These are phyloP conservation scores for Cochlearius cochlearius DNA, from an alignment of 2,113 vertebrate species.

Conservation along the genomic window DNA sequence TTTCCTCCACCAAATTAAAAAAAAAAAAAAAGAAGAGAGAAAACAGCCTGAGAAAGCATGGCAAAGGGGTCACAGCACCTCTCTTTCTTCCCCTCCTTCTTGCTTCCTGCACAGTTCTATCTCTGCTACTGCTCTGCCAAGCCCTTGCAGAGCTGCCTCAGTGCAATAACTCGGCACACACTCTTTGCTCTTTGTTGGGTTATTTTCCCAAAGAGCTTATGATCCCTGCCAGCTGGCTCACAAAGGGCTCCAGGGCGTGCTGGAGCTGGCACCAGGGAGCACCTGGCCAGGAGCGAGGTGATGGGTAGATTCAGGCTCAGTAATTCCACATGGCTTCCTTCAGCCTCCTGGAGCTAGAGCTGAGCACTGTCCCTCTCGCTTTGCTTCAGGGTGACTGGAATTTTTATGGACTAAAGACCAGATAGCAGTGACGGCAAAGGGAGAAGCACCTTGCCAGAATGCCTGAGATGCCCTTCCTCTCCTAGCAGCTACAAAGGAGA, in stretches of 20 bases:
- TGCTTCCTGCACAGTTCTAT: fast-evolving
- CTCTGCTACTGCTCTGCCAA: background rate
- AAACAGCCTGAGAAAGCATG: fast-evolving
- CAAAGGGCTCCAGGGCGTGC: background rate
- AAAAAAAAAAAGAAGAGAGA: background rate
- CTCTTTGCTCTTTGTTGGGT: background rate
- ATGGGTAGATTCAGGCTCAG: background rate
- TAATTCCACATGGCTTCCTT: background rate
- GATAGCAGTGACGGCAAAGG: background rate
- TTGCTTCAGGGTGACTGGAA: background rate
- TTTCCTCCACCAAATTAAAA: background rate
- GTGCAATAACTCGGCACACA: background rate
- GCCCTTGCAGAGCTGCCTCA: background rate
- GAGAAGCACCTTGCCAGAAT: background rate
- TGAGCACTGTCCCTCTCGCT: background rate
- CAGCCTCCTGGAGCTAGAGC: background rate
- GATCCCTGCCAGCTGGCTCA: background rate
- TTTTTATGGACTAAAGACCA: background rate
- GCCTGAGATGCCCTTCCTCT: fast-evolving
- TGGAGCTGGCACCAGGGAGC: background rate
- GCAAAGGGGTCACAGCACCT: background rate
- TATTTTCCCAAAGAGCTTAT: fast-evolving
- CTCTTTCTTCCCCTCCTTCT: background rate
- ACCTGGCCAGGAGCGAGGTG: fast-evolving
- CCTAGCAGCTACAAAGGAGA: background rate